Evolutionary conservation across 2,797 vertebrate species (phyloP), one percentile per base, ranked within the genome.

Genomic region (Otus scops): DNA sequence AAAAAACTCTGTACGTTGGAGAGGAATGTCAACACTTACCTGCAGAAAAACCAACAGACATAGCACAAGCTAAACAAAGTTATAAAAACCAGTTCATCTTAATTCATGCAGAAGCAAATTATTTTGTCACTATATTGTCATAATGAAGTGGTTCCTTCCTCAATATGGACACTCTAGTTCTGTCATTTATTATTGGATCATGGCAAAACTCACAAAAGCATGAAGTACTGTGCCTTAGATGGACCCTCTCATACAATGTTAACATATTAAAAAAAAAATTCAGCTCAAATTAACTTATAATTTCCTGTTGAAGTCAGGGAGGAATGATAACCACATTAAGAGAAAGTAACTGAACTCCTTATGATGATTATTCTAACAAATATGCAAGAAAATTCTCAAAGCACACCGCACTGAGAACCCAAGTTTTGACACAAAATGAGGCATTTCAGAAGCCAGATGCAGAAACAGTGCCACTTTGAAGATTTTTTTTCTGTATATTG

Each of bases 321-420:
- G 96, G 53, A 96, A 95, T 84, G 79, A 91, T 56, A 95, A 73
- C 21, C 65, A 64, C 84, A 87, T 70, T 81, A 92, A 96, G 94
- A 92, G 76, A 91, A 61, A 82, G 38, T 76, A 93, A 74, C 54
- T 64, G 74, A 88, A 71, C 59, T 48, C 83, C 86, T 84, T 63
- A 73, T 32, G 61, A 56, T 68, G 43, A 96, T 95, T 81, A 75
- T 76, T 85, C 64, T 83, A 54, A 80, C 41, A 77, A 76, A 91
- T 53, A 88, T 61, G 38, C 36, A 85, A 73, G 75, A 80, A 89
- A 88, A 85, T 57, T 79, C 56, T 53, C 65, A 67, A 85, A 68
- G 79, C 13, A n/a, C 24, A 61, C 20, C 74, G 45, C 53, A 78
- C 13, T 63, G 30, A 71, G 13, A 73, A 65, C 19, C 38, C 26